Evolutionary conservation across 1,140 invertebrate genomes (phyloP).

Genomic region (Antheraea pernyi): DNA sequence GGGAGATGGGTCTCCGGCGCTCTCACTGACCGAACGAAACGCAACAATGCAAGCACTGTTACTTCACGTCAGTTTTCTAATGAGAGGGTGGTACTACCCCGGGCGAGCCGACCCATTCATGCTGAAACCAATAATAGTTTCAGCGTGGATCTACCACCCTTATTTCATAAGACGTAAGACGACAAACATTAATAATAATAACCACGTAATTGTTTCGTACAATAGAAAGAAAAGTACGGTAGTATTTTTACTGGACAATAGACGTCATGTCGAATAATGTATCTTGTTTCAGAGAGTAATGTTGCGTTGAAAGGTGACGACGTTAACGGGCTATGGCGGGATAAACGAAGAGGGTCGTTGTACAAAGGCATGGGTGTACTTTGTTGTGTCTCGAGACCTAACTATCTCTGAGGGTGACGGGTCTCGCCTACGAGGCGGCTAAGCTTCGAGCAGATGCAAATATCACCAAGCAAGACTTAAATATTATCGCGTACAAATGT

Average conservation of each 20-base stretch:
- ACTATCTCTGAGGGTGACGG: slow-evolving; percentile 81
- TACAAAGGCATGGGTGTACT: slow-evolving; percentile 85
- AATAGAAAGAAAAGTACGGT: background rate
- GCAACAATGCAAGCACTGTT: too few species aligned
- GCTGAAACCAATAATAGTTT: too few species aligned
- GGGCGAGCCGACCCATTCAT: too few species aligned
- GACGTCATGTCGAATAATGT: background rate
- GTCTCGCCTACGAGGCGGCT: slow-evolving; percentile 53
- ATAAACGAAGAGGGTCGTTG: slow-evolving; percentile 81
- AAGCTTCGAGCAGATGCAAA: slow-evolving; percentile 21
- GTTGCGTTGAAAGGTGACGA: slow-evolving; percentile 80
- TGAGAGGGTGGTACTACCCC: too few species aligned
- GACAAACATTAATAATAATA: too few species aligned
- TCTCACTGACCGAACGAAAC: too few species aligned
- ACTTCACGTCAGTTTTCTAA: too few species aligned
- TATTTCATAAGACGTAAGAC: too few species aligned
- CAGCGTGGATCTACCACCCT: too few species aligned
- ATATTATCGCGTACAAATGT: slow-evolving; percentile 1
- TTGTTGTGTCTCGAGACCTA: slow-evolving; percentile 83
- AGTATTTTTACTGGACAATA: background rate
- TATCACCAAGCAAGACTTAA: slow-evolving; percentile 17
- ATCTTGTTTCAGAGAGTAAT: slow-evolving; percentile 76
- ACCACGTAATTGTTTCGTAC: background rate
- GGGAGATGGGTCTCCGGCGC: too few species aligned
- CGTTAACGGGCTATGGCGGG: slow-evolving; percentile 80